Base-by-base conservation (phyloP, 2,113 vertebrate genomes). In the Polyodon spathula region DNA sequence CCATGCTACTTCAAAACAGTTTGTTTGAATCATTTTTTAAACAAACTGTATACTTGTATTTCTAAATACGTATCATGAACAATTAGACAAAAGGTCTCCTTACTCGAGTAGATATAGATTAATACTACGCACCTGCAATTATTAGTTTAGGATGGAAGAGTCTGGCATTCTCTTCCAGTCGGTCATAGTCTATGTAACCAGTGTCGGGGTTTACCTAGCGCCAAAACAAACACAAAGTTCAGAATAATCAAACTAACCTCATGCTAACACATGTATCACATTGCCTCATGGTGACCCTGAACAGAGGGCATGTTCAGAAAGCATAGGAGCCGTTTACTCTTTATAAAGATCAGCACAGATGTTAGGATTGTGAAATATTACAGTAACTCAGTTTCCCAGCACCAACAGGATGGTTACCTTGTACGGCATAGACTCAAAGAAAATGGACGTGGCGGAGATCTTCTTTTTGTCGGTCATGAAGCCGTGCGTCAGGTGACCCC, bases 381-480 rank as follows among this genome's bases (percentile, higher is more conserved):
- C 48, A 50, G 12, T 10, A 14, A 11, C 12, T 50, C 48, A 50
- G 14, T 50, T 27, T 27, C 27, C 27, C 27, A 27, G 27, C 27
- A 27, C 27, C 27, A 27, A 27, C 27, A 27, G 27, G 27, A 27
- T 3, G 27, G 27, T 37, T 68, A 99, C 96, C 92, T 97, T 99
- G 67, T 99, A 99, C 0, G 96, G 92, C 95, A 99, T 95, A 12
- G 96, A 98, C 66, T 99, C 96, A 0, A 99, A 99, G 72, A 97
- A 99, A 67, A 99, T 88, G 10, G 96, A 98, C 0, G 94, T 96
- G 9, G 96, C 95, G 0, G 96, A 99, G 69, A 99, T 92, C 71
- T 90, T 98, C 78, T 97, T 99, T 79, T 97, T 99, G 14, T 95
- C 91, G 0, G 95, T 98, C 96, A 99, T 98, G 81, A 97, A 99